These are phyloP conservation scores for Cataglyphis hispanica DNA, from an alignment of 1,140 invertebrate species.

Conservation along the genomic window DNA sequence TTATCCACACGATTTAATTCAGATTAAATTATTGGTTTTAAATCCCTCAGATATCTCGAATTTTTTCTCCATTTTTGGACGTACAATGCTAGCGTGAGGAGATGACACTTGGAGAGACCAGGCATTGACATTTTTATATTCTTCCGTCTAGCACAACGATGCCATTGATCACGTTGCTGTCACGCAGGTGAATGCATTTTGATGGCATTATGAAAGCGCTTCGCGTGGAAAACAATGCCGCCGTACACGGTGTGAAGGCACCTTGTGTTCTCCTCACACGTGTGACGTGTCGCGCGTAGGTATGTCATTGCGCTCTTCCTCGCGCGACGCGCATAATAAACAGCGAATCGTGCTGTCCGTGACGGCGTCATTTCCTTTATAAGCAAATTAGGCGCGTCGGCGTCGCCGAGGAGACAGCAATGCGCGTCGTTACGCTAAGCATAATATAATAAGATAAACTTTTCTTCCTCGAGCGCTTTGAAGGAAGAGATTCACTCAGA, in stretches of 20 bases:
- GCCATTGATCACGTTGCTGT: slow-evolving; percentile 56
- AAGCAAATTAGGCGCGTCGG: slow-evolving; percentile 49
- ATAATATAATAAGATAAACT: slow-evolving; percentile 44
- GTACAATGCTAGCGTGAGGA: slow-evolving; percentile 7
- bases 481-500: too few relatives aligned
- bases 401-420: slow-evolving; percentile 2
- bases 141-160: slow-evolving; percentile 34
- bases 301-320: slow-evolving; percentile 46
- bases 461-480: not conserved
- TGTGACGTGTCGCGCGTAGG: slow-evolving; percentile 44
- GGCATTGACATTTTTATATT: slow-evolving; percentile 47
- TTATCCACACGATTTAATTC: not conserved
- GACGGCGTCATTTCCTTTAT: slow-evolving; percentile 38
- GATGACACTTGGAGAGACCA: not conserved
- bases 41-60: not conserved
- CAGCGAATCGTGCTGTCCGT: slow-evolving; percentile 30
- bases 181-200: slow-evolving; percentile 51
- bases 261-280: slow-evolving; percentile 15
- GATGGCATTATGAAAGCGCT: slow-evolving; percentile 40
- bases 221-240: slow-evolving; percentile 45
- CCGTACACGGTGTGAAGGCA: slow-evolving; percentile 42
- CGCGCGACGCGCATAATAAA: slow-evolving; percentile 44
- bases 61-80: slow-evolving; percentile 14
- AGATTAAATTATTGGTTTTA: not conserved
- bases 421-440: slow-evolving; percentile 50